Conservation (phyloP, 2,888 invertebrate species). For the Leptinotarsa rubiginosa region DNA sequence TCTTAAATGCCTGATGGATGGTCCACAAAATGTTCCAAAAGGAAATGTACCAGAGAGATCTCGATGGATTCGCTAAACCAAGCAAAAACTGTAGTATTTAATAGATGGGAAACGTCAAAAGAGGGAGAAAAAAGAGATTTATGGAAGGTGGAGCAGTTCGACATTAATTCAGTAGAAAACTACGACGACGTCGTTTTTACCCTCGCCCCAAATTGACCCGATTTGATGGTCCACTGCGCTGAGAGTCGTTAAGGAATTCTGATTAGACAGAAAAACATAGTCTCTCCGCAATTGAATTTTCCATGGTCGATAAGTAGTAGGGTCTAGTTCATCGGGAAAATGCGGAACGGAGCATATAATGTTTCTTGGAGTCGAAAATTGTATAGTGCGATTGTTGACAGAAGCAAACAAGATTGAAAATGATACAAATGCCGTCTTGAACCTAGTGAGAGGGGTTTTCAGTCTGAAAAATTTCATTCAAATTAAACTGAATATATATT, state of each 20-base stretch:
- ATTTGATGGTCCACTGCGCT: slow-evolving; percentile 19
- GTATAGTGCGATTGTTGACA: too few species aligned
- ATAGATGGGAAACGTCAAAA: slow-evolving; percentile 20
- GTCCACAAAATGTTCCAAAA: neutral
- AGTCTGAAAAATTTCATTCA: too few species aligned
- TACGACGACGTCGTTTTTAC: slow-evolving; percentile 11
- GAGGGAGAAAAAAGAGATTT: slow-evolving; percentile 17
- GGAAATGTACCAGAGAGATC: neutral
- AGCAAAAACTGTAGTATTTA: slow-evolving; percentile 21
- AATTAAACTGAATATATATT: too few species aligned
- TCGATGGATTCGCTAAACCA: slow-evolving; percentile 16
- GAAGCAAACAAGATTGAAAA: too few species aligned
- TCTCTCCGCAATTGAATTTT: neutral
- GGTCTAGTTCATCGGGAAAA: too few species aligned
- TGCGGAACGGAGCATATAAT: too few species aligned
- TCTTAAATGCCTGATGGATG: neutral
- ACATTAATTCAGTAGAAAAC: slow-evolving; percentile 21
- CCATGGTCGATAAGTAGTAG: neutral
- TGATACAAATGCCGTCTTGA: too few species aligned
- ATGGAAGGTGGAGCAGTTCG: slow-evolving; percentile 14
- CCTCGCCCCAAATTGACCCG: slow-evolving; percentile 16
- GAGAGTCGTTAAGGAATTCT: slow-evolving; percentile 5
- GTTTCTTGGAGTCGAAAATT: too few species aligned
- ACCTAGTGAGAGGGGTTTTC: too few species aligned
- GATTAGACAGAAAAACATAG: neutral